Percentiles rank a stretch among this genome's conserved stretches.
phyloP scores from a whole-genome alignment of 1,140 invertebrate genomes.

The Drosophila saltans region DNA sequence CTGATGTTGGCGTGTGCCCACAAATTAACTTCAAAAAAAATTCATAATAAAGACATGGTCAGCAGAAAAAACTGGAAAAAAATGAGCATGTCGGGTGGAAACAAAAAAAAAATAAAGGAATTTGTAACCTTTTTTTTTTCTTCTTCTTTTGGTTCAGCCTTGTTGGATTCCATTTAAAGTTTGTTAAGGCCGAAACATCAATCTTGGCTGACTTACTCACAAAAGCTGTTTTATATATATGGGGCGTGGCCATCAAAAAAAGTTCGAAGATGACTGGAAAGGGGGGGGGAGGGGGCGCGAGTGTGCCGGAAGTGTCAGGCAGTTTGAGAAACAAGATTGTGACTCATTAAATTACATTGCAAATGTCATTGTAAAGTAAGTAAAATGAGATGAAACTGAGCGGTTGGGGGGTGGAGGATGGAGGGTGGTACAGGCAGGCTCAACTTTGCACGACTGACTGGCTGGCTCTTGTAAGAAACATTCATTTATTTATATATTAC shows the following conservation, averaged over 20 bases:
- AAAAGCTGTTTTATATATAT: constrained; percentile 64
- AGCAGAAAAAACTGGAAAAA: constrained; percentile 52
- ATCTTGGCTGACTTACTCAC: constrained; percentile 62
- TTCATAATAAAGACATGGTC: constrained; percentile 77
- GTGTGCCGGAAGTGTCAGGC: constrained; percentile 69
- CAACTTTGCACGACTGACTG: constrained; percentile 23
- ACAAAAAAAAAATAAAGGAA: neutral
- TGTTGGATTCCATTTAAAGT: constrained; percentile 72
- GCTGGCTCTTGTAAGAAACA: constrained; percentile 62
- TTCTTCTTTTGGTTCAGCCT: constrained; percentile 31
- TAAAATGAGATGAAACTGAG: constrained; percentile 51
- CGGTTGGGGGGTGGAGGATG: too few relatives aligned
- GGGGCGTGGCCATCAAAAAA: constrained; percentile 9
- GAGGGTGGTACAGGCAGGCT: neutral
- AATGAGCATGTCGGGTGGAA: constrained; percentile 5
- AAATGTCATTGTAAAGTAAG: constrained; percentile 81
- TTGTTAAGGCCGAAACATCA: constrained; percentile 63
- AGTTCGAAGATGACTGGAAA: constrained; percentile 6
- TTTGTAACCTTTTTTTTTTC: constrained; percentile 23
- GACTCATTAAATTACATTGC: constrained; percentile 82
- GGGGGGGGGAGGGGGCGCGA: constrained; percentile 17
- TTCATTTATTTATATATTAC: constrained; percentile 82
- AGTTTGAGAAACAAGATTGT: constrained; percentile 78
- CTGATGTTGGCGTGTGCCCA: constrained; percentile 47
- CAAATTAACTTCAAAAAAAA: constrained; percentile 68